Conservation (phyloP, 2,113 vertebrate species). For the Syngnathoides biaculeatus region DNA sequence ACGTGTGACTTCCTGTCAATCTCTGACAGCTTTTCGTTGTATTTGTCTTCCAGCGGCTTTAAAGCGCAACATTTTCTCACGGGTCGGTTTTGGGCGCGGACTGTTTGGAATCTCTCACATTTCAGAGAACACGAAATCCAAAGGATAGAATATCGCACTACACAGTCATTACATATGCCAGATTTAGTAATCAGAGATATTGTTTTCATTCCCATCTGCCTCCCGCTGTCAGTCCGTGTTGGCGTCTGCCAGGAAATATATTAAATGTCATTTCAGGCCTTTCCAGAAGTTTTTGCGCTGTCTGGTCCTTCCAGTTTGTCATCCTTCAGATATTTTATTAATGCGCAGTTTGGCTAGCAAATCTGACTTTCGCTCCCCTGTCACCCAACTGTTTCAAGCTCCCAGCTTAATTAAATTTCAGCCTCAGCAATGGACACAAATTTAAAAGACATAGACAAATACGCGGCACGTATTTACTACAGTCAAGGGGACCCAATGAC, state of each 20-base stretch:
- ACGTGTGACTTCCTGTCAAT: too few species aligned
- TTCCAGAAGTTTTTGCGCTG: slow-evolving; percentile 62
- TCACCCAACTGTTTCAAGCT: slow-evolving; percentile 63
- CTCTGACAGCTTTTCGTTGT: too few species aligned
- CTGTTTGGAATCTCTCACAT: slow-evolving; percentile 64
- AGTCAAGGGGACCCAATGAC: slow-evolving; percentile 52
- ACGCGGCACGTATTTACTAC: slow-evolving; percentile 42
- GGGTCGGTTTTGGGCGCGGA: neutral
- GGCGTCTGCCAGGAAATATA: slow-evolving; percentile 72
- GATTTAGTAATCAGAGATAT: slow-evolving; percentile 71
- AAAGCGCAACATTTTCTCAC: neutral
- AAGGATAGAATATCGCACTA: slow-evolving; percentile 69
- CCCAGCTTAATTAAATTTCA: slow-evolving; percentile 65
- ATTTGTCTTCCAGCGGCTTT: neutral
- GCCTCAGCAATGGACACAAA: slow-evolving; percentile 47
- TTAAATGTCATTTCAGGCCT: slow-evolving; percentile 73
- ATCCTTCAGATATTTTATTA: slow-evolving; percentile 66
- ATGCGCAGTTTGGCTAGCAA: slow-evolving; percentile 49
- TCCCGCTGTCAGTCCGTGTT: slow-evolving; percentile 71
- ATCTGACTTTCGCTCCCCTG: slow-evolving; percentile 47
- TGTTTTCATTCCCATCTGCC: slow-evolving; percentile 62
- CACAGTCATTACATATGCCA: slow-evolving; percentile 65
- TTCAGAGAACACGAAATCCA: slow-evolving; percentile 77
- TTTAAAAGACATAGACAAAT: slow-evolving; percentile 54
- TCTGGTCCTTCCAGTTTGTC: slow-evolving; percentile 59